Conservation (phyloP, 2,797 vertebrate species). For the Ctenochaetus hawaiiensis region DNA sequence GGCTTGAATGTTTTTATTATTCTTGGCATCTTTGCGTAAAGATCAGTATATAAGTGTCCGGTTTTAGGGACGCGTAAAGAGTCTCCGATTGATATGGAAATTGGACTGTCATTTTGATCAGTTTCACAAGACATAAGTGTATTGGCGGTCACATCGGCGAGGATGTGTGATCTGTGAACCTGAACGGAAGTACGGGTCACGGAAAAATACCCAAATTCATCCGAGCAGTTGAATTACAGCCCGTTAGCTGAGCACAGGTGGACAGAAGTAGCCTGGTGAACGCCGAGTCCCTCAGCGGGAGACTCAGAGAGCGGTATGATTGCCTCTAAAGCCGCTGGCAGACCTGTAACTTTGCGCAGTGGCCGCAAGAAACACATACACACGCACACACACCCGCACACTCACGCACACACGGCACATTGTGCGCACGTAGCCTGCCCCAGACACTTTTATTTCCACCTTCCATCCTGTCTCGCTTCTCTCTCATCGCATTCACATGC, state of each 20-base stretch:
- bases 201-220: constrained; percentile 14
- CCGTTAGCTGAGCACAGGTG: constrained; percentile 51
- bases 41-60: constrained; percentile 9
- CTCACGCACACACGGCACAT: background rate
- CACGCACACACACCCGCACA: background rate
- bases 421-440: constrained; percentile 26
- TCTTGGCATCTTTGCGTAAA: constrained; percentile 5
- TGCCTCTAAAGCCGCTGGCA: constrained; percentile 56
- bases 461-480: constrained; percentile 22
- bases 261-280: constrained; percentile 32
- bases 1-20: constrained; percentile 1
- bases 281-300: constrained; percentile 30
- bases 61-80: constrained; percentile 27
- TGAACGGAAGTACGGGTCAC: constrained; percentile 46
- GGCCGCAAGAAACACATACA: constrained; percentile 58
- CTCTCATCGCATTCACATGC: constrained; percentile 3
- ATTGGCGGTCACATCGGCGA: constrained; percentile 2
- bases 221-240: constrained; percentile 21
- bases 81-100: background rate
- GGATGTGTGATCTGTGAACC: constrained; percentile 51
- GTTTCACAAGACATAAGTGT: constrained; percentile 25
- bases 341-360: constrained; percentile 83
- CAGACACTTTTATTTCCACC: constrained; percentile 49
- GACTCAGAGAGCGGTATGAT: constrained; percentile 36
- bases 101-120: constrained; percentile 17